These are phyloP conservation scores for Diplolepis rosae DNA, from an alignment of 2,888 invertebrate genomes.

Conservation along the genomic window DNA sequence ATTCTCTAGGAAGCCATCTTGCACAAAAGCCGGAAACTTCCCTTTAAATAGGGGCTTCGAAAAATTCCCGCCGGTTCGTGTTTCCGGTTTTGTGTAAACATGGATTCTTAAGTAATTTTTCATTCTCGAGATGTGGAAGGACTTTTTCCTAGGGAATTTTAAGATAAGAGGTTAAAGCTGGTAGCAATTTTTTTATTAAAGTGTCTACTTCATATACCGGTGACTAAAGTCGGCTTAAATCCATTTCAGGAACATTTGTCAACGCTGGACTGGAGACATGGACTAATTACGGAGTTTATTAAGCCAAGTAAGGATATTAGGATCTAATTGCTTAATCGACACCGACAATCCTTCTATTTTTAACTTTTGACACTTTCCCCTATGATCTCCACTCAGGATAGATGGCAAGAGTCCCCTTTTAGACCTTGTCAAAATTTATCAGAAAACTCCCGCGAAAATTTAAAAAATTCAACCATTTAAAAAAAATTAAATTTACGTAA, in stretches of 20 bases:
- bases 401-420: background rate
- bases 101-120: background rate
- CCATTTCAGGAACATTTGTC: conserved; percentile 7
- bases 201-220: conserved; percentile 7
- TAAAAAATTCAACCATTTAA: background rate
- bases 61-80: conserved; percentile 11
- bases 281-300: background rate
- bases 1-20: conserved; percentile 6
- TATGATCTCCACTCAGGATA: background rate
- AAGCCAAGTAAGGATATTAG: conserved; percentile 4
- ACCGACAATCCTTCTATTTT: background rate
- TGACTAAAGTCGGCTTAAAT: conserved; percentile 23
- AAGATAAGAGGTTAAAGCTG: background rate
- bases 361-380: background rate
- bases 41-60: background rate
- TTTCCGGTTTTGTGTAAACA: background rate
- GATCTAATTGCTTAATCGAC: background rate
- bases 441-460: conserved; percentile 1
- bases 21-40: background rate
- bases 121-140: background rate
- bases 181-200: conserved; percentile 10
- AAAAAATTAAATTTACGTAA: background rate
- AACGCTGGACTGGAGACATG: background rate
- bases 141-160: background rate
- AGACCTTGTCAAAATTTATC: background rate